Base-by-base conservation (phyloP, 1,140 invertebrate species). In the Drosophila lacteicornis region DNA sequence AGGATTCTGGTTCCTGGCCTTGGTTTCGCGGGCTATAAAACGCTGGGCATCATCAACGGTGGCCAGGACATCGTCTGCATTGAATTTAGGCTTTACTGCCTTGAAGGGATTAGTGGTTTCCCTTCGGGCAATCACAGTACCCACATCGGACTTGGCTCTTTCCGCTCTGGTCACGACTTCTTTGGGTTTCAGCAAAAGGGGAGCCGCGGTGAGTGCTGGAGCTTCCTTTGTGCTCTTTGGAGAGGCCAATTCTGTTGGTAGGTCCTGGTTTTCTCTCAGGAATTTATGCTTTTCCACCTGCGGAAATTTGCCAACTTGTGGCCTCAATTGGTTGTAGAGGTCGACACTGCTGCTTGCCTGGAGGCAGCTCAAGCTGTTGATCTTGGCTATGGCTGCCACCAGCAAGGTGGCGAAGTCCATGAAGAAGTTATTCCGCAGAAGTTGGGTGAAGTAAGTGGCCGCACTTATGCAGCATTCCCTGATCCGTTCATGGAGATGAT, bases 361-460 rank as follows among this genome's bases (percentile, higher is more conserved):
- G 17, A 63, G 11, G 7, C 40, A 40, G 33, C 82, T 91, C 0
- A 92, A 22, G 17, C 53, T 85, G 38, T 82, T 70, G 5, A 92
- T 75, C 36, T 92, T 92, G 8, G 88, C 88, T n/a, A 92, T 58
- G 5, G 81, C 81, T 22, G 91, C 88, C 19, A 92, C 36, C 2
- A 91, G 51, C n/a, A 92, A 30, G 0, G 88, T 88, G 0, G 71
- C 36, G 0, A 55, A 79, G 8, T 92, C 91, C 69, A 92, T 77
- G 9, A 92, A 92, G 50, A 74, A 91, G 55, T 91, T 86, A 17
- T 51, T 78, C 2, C 86, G 69, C n/a, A 92, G 47, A 56, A 92
- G 57, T 62, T 85, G 66, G 0, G 61, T 75, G 46, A 92, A 91
- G 56, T 92, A 92, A 15, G 66, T 56, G 40, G 80, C 81, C 2